Percentiles rank a stretch among this genome's conserved stretches.
Conservation (phyloP, 2,888 invertebrate species). For the Cheilosia vernalis region DNA sequence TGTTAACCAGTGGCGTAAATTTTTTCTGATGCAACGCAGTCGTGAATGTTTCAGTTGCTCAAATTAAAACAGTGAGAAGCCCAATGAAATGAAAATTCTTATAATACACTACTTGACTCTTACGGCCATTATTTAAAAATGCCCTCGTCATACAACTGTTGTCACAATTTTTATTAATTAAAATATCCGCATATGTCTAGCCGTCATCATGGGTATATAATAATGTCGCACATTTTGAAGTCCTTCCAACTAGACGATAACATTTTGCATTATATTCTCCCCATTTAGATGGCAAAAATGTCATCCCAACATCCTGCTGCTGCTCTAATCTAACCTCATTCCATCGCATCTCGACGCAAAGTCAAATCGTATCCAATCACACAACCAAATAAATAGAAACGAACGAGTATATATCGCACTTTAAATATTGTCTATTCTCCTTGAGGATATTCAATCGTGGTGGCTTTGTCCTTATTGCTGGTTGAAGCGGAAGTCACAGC, state of each 20-base stretch:
- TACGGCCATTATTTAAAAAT: neutral
- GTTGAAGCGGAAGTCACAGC: slow-evolving; percentile 48
- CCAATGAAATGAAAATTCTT: too few relatives aligned
- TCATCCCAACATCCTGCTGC: neutral
- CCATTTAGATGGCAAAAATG: slow-evolving; percentile 20
- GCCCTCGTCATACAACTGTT: neutral
- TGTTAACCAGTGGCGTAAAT: too few relatives aligned
- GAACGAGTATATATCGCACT: slow-evolving; percentile 22
- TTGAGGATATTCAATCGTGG: slow-evolving; percentile 55
- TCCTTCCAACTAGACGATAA: slow-evolving; percentile 1
- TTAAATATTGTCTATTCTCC: slow-evolving; percentile 45
- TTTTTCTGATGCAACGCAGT: too few relatives aligned
- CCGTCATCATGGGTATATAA: neutral
- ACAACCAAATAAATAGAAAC: slow-evolving; percentile 40
- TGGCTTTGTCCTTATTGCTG: slow-evolving; percentile 47
- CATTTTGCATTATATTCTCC: slow-evolving; percentile 39
- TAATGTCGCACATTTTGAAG: neutral
- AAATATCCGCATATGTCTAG: neutral
- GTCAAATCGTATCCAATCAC: slow-evolving; percentile 39
- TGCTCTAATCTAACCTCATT: slow-evolving; percentile 6
- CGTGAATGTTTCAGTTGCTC: too few relatives aligned
- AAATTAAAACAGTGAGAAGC: too few relatives aligned
- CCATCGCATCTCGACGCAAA: slow-evolving; percentile 18
- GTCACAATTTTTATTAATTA: neutral
- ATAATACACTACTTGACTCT: too few relatives aligned